Percentiles rank a stretch among this genome's conserved stretches.
Conservation (phyloP, 2,888 invertebrate species). For the Marronus borbonicus region DNA sequence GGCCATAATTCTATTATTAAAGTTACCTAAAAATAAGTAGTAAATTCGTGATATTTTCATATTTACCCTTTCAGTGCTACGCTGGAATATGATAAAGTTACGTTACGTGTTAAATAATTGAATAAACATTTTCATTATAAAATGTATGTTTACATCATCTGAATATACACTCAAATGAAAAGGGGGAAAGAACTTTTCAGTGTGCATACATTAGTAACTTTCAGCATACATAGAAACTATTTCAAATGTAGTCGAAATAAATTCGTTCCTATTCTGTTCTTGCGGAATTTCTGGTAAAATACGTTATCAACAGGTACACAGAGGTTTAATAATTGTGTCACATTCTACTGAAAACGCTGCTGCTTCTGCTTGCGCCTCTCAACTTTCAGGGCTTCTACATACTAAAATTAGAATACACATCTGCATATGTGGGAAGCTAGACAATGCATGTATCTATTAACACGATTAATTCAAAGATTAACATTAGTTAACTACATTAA, state of each 20-base stretch:
- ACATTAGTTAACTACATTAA: not conserved
- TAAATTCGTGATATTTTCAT: constrained; percentile 15
- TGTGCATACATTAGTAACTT: constrained; percentile 23
- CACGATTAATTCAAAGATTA: too few species aligned
- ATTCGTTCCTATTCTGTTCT: constrained; percentile 22
- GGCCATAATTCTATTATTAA: constrained; percentile 23
- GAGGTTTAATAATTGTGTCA: constrained; percentile 28
- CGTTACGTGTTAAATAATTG: too few species aligned
- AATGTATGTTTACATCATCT: not conserved
- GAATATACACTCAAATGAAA: not conserved
- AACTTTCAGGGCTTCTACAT: too few species aligned
- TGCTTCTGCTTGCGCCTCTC: too few species aligned
- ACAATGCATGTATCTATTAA: too few species aligned
- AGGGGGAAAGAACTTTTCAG: constrained; percentile 11
- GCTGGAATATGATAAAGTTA: not conserved
- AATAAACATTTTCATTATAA: not conserved
- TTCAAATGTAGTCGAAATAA: constrained; percentile 28
- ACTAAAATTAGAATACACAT: constrained; percentile 9
- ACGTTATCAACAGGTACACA: constrained; percentile 39
- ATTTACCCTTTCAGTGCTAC: constrained; percentile 5
- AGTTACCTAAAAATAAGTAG: not conserved
- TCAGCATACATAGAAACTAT: constrained; percentile 21
- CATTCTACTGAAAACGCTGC: constrained; percentile 27
- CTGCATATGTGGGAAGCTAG: not conserved
- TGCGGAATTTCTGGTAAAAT: constrained; percentile 29